phyloP scores from a whole-genome alignment of 1,140 invertebrate genomes.

The Pseudachorutes palmiensis region DNA sequence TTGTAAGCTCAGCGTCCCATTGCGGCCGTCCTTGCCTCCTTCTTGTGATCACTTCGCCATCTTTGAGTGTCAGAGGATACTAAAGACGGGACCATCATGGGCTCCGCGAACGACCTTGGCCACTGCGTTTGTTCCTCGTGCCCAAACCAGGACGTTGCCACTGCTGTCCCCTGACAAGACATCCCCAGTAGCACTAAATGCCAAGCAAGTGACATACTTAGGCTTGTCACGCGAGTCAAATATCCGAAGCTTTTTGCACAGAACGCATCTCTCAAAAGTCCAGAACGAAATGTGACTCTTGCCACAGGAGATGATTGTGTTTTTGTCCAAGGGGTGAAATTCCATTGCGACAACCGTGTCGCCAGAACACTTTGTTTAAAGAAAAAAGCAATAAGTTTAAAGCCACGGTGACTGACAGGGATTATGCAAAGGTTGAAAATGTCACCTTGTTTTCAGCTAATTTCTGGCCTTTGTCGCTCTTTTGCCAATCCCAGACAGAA shows the following conservation, averaged over 20 bases:
- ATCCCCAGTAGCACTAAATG: constrained; percentile 64
- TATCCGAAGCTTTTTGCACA: constrained; percentile 78
- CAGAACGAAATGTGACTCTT: constrained; percentile 88
- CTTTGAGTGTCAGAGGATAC: constrained; percentile 72
- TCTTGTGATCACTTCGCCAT: constrained; percentile 71
- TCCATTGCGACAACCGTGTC: constrained; percentile 84
- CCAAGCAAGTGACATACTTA: constrained; percentile 83
- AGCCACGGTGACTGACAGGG: neutral
- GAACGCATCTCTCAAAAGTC: constrained; percentile 72
- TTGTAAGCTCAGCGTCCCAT: constrained; percentile 59
- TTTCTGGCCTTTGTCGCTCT: constrained; percentile 71
- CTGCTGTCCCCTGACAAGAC: constrained; percentile 66
- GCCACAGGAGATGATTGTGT: constrained; percentile 80
- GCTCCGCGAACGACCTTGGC: constrained; percentile 51
- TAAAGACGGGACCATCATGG: constrained; percentile 82
- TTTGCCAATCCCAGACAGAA: constrained; percentile 91
- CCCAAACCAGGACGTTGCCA: constrained; percentile 82
- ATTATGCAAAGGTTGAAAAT: too few species aligned
- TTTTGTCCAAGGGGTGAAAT: constrained; percentile 83
- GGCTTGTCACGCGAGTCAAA: constrained; percentile 88
- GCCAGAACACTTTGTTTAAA: constrained; percentile 83
- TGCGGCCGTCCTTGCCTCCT: constrained; percentile 75
- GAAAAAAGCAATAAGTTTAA: constrained; percentile 39
- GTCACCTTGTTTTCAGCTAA: constrained; percentile 88
- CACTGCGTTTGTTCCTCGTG: constrained; percentile 56